Percentiles rank a stretch among this genome's conserved stretches.
These are phyloP conservation scores for Macrosiphum euphorbiae DNA, from an alignment of 2,888 invertebrate species.

Conservation along the genomic window DNA sequence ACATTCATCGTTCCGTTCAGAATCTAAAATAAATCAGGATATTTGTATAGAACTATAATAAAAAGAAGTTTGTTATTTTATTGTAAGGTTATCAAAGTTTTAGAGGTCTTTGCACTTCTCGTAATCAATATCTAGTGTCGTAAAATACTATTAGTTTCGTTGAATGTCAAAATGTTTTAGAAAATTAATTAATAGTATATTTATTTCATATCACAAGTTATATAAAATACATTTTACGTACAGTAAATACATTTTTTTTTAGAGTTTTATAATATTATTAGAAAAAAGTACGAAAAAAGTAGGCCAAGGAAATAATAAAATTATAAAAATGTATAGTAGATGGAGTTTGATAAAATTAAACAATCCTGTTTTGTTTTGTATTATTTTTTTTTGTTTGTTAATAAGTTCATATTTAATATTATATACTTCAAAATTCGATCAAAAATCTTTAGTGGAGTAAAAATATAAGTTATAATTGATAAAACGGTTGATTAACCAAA, in stretches of 20 bases:
- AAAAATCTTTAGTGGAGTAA: background rate
- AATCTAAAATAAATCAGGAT: background rate
- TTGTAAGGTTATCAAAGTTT: constrained; percentile 49
- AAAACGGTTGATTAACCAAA: background rate
- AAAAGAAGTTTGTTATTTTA: constrained; percentile 26
- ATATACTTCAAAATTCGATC: background rate
- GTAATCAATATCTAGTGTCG: constrained; percentile 41
- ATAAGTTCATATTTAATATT: constrained; percentile 7
- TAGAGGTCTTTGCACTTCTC: constrained; percentile 43
- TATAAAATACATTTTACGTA: background rate
- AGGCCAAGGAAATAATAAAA: constrained; percentile 44
- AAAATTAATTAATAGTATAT: constrained; percentile 27
- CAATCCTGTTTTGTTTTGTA: background rate
- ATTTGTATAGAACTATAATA: constrained; percentile 13
- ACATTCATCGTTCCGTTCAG: no score
- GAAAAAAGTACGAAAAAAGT: constrained; percentile 14
- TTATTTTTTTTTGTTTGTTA: background rate
- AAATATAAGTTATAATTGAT: background rate
- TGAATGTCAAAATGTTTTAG: constrained; percentile 24
- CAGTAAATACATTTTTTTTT: background rate
- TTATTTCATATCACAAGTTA: background rate
- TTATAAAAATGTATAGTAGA: background rate
- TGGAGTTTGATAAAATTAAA: background rate
- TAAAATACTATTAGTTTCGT: constrained; percentile 50
- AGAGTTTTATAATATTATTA: background rate